Base-by-base conservation (phyloP, 2,888 invertebrate genomes). In the Lasioglossum pauxillum region DNA sequence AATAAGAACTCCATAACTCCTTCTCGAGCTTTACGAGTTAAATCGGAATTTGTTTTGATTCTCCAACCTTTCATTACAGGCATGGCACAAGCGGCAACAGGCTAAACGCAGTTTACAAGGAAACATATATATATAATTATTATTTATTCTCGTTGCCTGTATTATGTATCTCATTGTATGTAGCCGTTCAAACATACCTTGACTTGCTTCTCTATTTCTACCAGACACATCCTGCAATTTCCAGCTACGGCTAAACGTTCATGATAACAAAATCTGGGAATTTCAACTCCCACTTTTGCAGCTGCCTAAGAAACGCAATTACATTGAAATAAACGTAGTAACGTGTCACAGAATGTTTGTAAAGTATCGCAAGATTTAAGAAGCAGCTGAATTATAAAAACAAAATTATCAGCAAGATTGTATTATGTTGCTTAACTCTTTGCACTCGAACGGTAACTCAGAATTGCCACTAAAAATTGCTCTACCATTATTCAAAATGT, bases 41-140 rank as follows among this genome's bases (percentile, higher is more conserved):
- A 96, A 91, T 99, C 98, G 0, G 99, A 99, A 95, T 99, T 98
- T 35, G 99, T 99, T 95, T 99, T 99, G 35, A 99, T 97, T 90
- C 98, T 97, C 99, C 98, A 99, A n/a, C 99, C 99, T 95, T 99
- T 99, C 99, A 99, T 99, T 0, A 99, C 99, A 0, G 99, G 99
- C 99, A 99, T 99, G 23, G 99, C 99, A 95, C 99, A 99, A 0
- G 99, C 99, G 14, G 99, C 99, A 0, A 99, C 98, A 0, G 99
- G 99, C 96, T 97, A 93, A 74, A 93, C 90, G 80, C 35, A 84
- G 69, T 81, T 67, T 7, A 35, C 0, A 3, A 44, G 5, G n/a
- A 71, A 38, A 31, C 23, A 38, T 41, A 23, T 2, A 23, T 2
- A 23, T 41, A 49, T 8, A 31, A 64, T 78, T 53, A 14, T 27